Evolutionary conservation across 2,113 vertebrate genomes (phyloP).

Genomic region (Notiomystis cincta): DNA sequence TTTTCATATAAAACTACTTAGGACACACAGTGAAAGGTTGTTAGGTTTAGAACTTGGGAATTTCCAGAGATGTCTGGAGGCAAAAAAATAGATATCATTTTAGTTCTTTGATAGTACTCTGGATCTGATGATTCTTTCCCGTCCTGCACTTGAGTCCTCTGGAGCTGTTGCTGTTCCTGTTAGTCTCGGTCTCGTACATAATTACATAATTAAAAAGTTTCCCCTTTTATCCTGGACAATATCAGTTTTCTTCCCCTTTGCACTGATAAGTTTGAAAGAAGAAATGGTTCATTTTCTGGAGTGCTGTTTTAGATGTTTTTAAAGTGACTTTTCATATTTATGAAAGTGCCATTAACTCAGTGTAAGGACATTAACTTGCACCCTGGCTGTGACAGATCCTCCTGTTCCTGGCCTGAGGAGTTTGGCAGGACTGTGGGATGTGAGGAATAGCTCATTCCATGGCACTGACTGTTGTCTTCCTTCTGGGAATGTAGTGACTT

Average conservation of each 20-base stretch:
- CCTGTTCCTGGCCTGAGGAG: neutral
- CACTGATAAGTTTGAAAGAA: neutral
- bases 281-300: neutral
- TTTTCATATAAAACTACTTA: neutral
- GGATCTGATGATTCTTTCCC: neutral
- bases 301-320: neutral
- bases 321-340: neutral
- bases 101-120: neutral
- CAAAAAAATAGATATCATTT: neutral
- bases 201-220: neutral
- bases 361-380: neutral
- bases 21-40: neutral
- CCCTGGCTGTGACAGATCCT: neutral
- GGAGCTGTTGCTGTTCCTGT: neutral
- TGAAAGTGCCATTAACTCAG: neutral
- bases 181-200: neutral
- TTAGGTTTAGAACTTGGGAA: neutral
- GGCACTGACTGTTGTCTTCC: neutral
- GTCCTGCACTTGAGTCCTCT: neutral
- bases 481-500: neutral
- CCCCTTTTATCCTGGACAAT: neutral
- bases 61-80: constrained; percentile 12
- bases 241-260: neutral
- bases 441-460: neutral
- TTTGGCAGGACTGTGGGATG: neutral